These are phyloP conservation scores for Anarhynchus alexandrinus DNA, from an alignment of 2,113 vertebrate genomes.

Conservation along the genomic window DNA sequence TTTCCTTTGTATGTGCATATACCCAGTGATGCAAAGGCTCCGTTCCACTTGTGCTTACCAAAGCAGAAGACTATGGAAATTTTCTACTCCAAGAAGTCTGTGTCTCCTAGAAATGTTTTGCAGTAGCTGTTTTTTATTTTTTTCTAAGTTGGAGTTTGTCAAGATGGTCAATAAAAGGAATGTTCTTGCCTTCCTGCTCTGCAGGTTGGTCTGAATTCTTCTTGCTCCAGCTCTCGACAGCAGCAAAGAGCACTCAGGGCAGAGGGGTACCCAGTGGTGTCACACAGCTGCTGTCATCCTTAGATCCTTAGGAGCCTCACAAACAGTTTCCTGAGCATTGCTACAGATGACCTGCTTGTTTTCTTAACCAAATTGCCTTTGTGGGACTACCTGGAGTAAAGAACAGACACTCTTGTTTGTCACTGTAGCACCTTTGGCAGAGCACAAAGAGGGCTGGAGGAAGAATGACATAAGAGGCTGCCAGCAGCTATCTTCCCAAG, in stretches of 20 bases:
- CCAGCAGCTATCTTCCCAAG: rapidly evolving
- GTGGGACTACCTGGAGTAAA: background rate
- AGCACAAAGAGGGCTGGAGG: background rate
- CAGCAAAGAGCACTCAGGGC: rapidly evolving
- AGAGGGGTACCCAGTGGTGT: background rate
- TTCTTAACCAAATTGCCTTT: background rate
- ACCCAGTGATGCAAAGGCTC: background rate
- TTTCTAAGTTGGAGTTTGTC: background rate
- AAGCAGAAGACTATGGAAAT: background rate
- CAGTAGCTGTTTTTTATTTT: background rate
- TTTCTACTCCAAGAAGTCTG: background rate
- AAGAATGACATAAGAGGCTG: background rate
- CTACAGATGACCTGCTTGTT: background rate
- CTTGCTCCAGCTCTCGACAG: background rate
- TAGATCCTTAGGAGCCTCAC: background rate
- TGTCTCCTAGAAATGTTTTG: background rate
- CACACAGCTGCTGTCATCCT: background rate
- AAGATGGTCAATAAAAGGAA: background rate
- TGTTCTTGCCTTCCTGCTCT: background rate
- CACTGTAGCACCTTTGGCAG: background rate
- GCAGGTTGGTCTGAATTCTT: background rate
- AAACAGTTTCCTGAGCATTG: background rate
- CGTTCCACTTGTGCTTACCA: background rate
- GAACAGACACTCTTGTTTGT: background rate
- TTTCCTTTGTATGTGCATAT: background rate